Evolutionary conservation across 2,113 vertebrate species (phyloP), one percentile per base, ranked within the genome.

Genomic region (Anthoscopus minutus): DNA sequence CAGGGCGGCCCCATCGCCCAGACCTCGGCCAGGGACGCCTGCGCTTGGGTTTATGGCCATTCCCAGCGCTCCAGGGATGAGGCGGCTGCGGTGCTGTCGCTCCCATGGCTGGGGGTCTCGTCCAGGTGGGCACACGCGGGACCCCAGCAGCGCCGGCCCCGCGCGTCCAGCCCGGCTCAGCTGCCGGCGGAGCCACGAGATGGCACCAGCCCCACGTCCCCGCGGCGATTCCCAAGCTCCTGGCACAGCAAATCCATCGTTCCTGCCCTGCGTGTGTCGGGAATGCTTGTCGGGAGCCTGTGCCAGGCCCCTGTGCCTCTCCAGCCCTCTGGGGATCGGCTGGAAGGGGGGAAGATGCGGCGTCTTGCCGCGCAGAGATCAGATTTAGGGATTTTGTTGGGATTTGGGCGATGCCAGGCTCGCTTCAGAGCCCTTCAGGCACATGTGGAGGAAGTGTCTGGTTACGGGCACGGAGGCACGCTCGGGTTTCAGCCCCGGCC

Each of bases 21-120:
- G 0, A 11, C 10, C 76, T 4, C 9, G 6, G 1, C 30, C 28
- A 2, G 4, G 1, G 0, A 1, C 0, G 16, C 5, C 2, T 1
- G 25, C 12, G 10, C 0, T 1, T 22, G 67, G 33, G 2, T 56
- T 47, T 4, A 5, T 0, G 37, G 62, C 58, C 56, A 1, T 18
- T 50, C 50, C 82, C 21, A 0, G 62, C 2, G 2, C 28, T 8
- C 16, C 31, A 0, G 57, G 22, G 42, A 3, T 2, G 67, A 6
- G 45, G n/a, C 0, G 40, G 51, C 31, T 6, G 72, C 3, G 1
- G 4, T 1, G 48, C 48, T 2, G 6, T 2, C 7, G 2, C 5
- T 50, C 13, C 61, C 38, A 0, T 0, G 28, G 21, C 14, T 0
- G 44, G 25, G 37, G 70, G 50, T 16, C 30, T 56, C 17, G 3